Percentiles rank a stretch among this genome's conserved stretches.
These are phyloP conservation scores for Diarsia brunnea DNA, from an alignment of 2,888 invertebrate species.

Conservation along the genomic window DNA sequence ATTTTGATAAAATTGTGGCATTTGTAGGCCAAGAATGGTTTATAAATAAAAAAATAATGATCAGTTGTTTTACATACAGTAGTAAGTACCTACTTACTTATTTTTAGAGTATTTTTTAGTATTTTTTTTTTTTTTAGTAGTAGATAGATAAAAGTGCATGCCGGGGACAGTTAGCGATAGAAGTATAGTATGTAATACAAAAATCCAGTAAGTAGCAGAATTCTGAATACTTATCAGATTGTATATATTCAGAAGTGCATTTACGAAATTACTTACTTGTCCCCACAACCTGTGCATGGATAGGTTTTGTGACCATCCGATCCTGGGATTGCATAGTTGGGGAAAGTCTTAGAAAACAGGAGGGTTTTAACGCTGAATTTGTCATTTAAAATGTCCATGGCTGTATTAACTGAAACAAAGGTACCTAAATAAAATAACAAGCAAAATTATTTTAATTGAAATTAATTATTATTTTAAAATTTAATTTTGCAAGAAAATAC, in stretches of 20 bases:
- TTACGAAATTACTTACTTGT: conserved; percentile 83
- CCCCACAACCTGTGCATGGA: conserved; percentile 89
- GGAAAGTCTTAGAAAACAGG: conserved; percentile 83
- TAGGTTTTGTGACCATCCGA: conserved; percentile 83
- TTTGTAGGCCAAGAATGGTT: no score
- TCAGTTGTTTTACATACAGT: no score
- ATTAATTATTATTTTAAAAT: no score
- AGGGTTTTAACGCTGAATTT: conserved; percentile 83
- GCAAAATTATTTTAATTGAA: neutral
- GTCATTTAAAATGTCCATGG: conserved; percentile 73
- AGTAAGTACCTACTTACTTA: no score
- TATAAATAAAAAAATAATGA: no score
- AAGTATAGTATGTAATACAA: neutral
- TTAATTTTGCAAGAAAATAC: no score
- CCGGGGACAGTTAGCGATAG: no score
- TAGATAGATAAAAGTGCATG: no score
- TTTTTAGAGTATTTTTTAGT: no score
- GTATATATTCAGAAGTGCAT: neutral
- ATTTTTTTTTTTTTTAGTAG: no score
- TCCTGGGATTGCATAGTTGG: conserved; percentile 79
- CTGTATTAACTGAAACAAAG: conserved; percentile 59
- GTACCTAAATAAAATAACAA: neutral
- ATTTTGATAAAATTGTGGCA: no score
- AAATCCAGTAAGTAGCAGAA: neutral
- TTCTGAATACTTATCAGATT: neutral